Conservation (phyloP, 1,140 invertebrate genomes). For the Lamellibrachia luymesi region DNA sequence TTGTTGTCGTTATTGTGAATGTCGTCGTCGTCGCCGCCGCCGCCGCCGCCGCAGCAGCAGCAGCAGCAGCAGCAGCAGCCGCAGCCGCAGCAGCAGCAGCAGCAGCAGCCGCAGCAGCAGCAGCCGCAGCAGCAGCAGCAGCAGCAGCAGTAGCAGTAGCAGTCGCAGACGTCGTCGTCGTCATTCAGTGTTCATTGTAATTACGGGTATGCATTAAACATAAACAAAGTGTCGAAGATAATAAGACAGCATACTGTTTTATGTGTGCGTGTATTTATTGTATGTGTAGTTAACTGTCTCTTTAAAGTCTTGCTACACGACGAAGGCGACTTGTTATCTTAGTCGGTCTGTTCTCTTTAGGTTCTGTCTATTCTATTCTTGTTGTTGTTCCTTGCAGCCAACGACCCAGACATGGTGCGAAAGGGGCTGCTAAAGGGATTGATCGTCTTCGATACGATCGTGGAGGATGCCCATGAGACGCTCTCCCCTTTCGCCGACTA, state of each 20-base stretch:
- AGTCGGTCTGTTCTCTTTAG: no score
- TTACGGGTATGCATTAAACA: no score
- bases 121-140: background rate
- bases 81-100: background rate
- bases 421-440: background rate
- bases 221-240: no score
- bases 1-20: background rate
- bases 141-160: background rate
- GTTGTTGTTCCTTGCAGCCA: background rate
- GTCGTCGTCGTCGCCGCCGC: no score
- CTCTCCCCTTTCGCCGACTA: background rate
- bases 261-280: no score
- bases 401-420: background rate
- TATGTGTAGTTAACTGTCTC: no score
- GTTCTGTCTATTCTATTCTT: background rate
- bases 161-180: background rate
- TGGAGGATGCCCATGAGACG: background rate
- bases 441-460: background rate
- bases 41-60: background rate
- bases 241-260: no score
- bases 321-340: no score
- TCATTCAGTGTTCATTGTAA: no score
- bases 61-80: background rate
- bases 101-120: background rate
- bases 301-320: no score